Evolutionary conservation across 2,888 invertebrate genomes (phyloP), one percentile per base, ranked within the genome.

Genomic region (Pyrocoelia pectoralis): DNA sequence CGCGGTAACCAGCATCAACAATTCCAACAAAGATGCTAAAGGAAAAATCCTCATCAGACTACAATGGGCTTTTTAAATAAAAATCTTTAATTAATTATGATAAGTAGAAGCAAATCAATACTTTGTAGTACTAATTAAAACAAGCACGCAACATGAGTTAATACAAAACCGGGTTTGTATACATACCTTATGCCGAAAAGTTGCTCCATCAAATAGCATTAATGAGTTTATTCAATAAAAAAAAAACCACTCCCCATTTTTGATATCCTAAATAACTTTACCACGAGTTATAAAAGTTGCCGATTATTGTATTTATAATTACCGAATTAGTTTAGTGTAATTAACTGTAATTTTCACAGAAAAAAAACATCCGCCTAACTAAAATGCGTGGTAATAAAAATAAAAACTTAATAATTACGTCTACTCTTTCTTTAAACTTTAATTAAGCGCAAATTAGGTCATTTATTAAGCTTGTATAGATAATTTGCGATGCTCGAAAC

Each of bases 31-130:
- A 18, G 46, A 17, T 15, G 17, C 17, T 17, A 46, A 46, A 46
- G 17, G 46, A 10, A 18, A 18, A 46, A 46, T 46, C 17, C 46
- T 46, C 17, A 46, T 46, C 67, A 67, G 67, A 67, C 67, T 57
- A 70, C 70, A 70, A 70, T 68, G 65, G 73, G 73, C 67, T 67
- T 67, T 70, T 71, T 68, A 70, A 68, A 67, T 61, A 70, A 76
- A 78, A 77, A 77, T 74, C 62, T 62, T 74, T 78, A 78, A 78
- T 79, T 79, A 79, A 78, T 77, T 79, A 79, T 79, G 79, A 77
- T 79, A 79, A 79, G 74, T 73, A 74, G 77, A 77, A 78, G 74
- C 78, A 78, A 78, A 79, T 78, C 77, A 77, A 79, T 78, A 75
- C 78, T 73, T 68, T 67, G 69, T 64, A 68, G 76, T 73, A 79